Base-by-base conservation (phyloP, 2,113 vertebrate genomes). In the Ia io region DNA sequence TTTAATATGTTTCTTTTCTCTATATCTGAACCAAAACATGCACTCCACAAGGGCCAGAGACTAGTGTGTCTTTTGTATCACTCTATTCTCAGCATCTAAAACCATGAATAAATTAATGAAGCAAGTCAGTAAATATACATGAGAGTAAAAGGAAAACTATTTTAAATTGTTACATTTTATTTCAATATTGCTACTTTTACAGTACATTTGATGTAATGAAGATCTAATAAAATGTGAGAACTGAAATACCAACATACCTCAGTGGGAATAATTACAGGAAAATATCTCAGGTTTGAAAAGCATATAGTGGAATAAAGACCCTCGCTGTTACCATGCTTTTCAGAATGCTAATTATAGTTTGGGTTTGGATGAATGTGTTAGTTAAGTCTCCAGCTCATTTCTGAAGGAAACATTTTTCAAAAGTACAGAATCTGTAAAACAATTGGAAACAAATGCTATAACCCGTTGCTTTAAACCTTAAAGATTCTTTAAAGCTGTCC, bases 371-470 rank as follows among this genome's bases (percentile, higher is more conserved):
- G 71, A 89, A 90, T 94, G 53, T 69, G 11, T 71, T 85, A 35
- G 28, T 84, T 73, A 85, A 91, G 1, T 95, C 90, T 96, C 76
- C 37, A 91, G 25, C 23, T 97, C 92, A 77, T 93, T 97, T 88
- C 74, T 96, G 70, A 88, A 73, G 76, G 73, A 93, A 92, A 67
- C 76, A 86, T 91, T 76, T 97, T 71, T 3, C 4, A 91, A 77
- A 61, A 91, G 47, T 67, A 76, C 0, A 82, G 23, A 94, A 83
- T 44, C 9, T n/a, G 6, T 94, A 93, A 76, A 86, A 94, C 86
- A 96, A 94, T 97, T 93, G 95, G 87, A 95, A 97, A 97, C 92
- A 97, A 96, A 30, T 96, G 74, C 82, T 97, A 25, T 76, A 97
- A 88, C 69, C 40, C 70, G 97, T 96, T 94, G 59, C 79, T 92